Evolutionary conservation across 2,888 invertebrate genomes (phyloP).

Genomic region (Polyommatus icarus): DNA sequence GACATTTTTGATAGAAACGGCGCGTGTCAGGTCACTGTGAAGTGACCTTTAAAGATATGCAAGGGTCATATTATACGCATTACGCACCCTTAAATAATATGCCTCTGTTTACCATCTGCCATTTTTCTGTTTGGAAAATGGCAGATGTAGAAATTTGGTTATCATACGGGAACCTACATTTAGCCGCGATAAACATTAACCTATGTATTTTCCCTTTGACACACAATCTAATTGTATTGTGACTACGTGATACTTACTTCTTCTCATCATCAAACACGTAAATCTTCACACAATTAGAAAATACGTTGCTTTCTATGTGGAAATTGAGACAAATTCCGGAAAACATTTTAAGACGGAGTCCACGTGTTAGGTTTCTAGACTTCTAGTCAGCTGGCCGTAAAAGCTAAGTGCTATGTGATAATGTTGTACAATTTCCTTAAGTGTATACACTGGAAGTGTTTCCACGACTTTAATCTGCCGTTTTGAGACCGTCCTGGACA

Average conservation of each 20-base stretch:
- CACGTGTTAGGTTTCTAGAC: slow-evolving; percentile 13
- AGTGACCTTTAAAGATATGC: no score
- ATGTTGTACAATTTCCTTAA: slow-evolving; percentile 30
- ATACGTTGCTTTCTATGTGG: not conserved
- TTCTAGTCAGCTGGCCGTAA: slow-evolving; percentile 5
- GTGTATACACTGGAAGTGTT: slow-evolving; percentile 33
- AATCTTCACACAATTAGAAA: slow-evolving; percentile 13
- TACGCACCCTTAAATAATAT: no score
- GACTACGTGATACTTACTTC: not conserved
- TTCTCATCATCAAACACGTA: not conserved
- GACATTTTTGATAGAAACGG: no score
- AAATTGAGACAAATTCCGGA: slow-evolving; percentile 1
- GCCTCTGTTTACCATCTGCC: no score
- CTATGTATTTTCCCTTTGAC: no score
- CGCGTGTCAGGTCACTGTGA: no score
- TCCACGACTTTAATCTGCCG: slow-evolving; percentile 33
- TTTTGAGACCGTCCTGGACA: slow-evolving; percentile 24
- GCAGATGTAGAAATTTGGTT: no score
- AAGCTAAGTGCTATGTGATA: slow-evolving; percentile 29
- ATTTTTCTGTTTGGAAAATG: no score
- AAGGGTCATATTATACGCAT: no score
- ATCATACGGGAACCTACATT: no score
- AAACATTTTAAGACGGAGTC: not conserved
- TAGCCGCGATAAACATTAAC: no score
- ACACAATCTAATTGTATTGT: no score